phyloP scores from a whole-genome alignment of 2,113 vertebrate species.

The Gracilinanus agilis region DNA sequence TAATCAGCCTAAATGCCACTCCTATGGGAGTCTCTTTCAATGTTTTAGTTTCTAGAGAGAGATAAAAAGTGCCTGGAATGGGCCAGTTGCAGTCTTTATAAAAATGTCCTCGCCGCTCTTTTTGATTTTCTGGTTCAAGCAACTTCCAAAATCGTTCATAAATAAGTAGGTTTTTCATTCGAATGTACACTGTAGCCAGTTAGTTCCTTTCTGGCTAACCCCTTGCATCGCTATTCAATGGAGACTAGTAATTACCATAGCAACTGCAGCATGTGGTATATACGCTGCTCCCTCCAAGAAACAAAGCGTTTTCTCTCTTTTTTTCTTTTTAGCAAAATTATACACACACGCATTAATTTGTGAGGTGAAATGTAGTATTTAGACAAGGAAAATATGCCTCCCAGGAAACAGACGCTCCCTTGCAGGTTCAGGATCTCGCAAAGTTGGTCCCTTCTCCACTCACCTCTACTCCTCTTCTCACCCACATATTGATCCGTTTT shows the following conservation, averaged over 20 bases:
- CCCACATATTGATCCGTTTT: constrained; percentile 68
- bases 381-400: constrained; percentile 68
- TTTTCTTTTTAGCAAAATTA: constrained; percentile 70
- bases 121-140: constrained; percentile 75
- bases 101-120: constrained; percentile 39
- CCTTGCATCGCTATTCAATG: constrained; percentile 85
- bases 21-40: constrained; percentile 26
- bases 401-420: constrained; percentile 44
- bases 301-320: constrained; percentile 83
- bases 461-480: constrained; percentile 20
- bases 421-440: constrained; percentile 17
- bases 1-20: not conserved
- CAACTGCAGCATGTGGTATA: constrained; percentile 85
- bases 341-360: constrained; percentile 76
- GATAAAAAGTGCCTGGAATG: constrained; percentile 19
- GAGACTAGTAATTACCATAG: constrained; percentile 88
- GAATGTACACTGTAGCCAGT: constrained; percentile 78
- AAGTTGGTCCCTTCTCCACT: constrained; percentile 32
- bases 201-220: constrained; percentile 83
- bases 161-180: constrained; percentile 82
- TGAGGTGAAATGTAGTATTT: constrained; percentile 80
- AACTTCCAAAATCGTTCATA: constrained; percentile 81
- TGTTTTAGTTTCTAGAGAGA: constrained; percentile 50
- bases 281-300: constrained; percentile 78
- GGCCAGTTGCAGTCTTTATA: constrained; percentile 38